phyloP scores from a whole-genome alignment of 2,797 vertebrate genomes.

The Poeciliopsis presidionis region DNA sequence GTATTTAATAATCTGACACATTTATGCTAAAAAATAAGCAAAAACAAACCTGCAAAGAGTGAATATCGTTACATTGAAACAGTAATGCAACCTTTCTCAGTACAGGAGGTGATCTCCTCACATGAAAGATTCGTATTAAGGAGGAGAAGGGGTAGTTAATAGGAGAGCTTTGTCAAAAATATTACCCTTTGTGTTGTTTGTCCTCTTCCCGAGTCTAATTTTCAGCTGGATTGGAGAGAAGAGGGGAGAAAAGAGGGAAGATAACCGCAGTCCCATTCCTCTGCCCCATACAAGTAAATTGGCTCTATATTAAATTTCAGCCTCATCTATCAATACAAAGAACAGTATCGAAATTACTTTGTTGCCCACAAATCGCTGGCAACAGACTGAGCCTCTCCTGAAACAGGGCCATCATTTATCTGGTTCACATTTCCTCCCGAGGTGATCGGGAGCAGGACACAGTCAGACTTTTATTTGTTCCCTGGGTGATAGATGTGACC shows the following conservation, averaged over 20 bases:
- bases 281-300: slow-evolving; percentile 67
- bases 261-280: slow-evolving; percentile 67
- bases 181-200: slow-evolving; percentile 41
- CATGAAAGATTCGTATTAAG: slow-evolving; percentile 19
- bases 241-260: slow-evolving; percentile 39
- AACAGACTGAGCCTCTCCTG: slow-evolving; percentile 73
- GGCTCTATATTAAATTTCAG: slow-evolving; percentile 78
- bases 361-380: slow-evolving; percentile 75
- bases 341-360: slow-evolving; percentile 77
- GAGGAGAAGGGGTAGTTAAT: slow-evolving; percentile 23
- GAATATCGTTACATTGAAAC: neutral
- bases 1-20: neutral
- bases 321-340: slow-evolving; percentile 78
- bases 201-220: slow-evolving; percentile 54
- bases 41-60: neutral
- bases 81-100: neutral
- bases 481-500: slow-evolving; percentile 75
- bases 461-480: slow-evolving; percentile 78
- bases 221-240: slow-evolving; percentile 43
- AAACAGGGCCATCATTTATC: slow-evolving; percentile 78
- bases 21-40: neutral
- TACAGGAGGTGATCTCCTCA: slow-evolving; percentile 5
- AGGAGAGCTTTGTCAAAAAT: slow-evolving; percentile 49
- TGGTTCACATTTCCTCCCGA: slow-evolving; percentile 72
- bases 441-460: slow-evolving; percentile 60